Evolutionary conservation across 1,140 invertebrate genomes (phyloP), one percentile per base, ranked within the genome.

Genomic region (Heliconius hewitsoni): DNA sequence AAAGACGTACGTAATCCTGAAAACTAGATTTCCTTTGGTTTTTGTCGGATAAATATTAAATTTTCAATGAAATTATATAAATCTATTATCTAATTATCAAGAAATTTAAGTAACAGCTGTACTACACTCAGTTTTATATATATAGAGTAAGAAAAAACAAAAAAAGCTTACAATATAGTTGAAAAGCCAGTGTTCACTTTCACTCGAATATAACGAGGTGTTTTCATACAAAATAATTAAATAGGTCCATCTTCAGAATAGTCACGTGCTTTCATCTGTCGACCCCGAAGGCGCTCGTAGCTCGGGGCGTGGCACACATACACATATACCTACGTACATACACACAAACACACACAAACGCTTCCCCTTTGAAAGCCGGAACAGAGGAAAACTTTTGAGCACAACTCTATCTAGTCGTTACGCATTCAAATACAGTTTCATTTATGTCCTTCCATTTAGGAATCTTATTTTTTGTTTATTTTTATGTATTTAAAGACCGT

Each of bases 261-360:
- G 74, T 83, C 86, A 87, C 75, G 83, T 84, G 42, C 81, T 39
- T 18, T 72, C 60, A 70, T 85, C 72, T 82, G 13, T 76, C 8
- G 84, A 78, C 80, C 87, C 90, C 86, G 84, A 85, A 88, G 88
- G 90, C 89, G 84, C 81, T 66, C 79, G 79, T 84, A 82, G 89
- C 89, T 86, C 87, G 86, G 90, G 90, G 87, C 90, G 90, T 79
- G 87, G 87, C 88, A 75, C 86, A 86, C 89, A 88, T 82, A 85
- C 66, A 84, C n/a, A 81, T 76, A 81, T 80, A 81, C 57, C 5
- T 52, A 73, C 42, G 84, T 42, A 80, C 37, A 77, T 79, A 71
- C 60, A 74, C 75, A 77, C 76, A 77, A 52, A 79, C 74, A 50
- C 42, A 76, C 79, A 71, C 71, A 50, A 73, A 77, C 42, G 46